A percentile compares a stretch with the other conserved stretches of the same genome.
Conservation (phyloP, 2,113 vertebrate species). For the Perca schrenkii region DNA sequence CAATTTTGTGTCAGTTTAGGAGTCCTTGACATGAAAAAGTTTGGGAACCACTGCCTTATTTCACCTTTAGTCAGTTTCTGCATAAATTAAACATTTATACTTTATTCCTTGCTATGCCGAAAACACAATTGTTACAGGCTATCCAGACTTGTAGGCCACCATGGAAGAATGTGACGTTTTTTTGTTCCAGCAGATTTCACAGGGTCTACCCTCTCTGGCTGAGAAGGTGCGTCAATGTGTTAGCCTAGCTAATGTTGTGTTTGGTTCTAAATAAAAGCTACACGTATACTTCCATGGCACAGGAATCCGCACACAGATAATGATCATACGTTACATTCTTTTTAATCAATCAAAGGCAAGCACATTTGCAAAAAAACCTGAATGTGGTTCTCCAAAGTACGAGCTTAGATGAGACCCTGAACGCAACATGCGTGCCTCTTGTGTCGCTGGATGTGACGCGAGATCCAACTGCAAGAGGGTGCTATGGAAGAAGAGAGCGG, state of each 20-base stretch:
- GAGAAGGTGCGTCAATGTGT: not conserved
- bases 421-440: slow-evolving; percentile 50
- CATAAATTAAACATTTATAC: not conserved
- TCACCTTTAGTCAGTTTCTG: not conserved
- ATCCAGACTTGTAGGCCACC: not conserved
- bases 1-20: too few species aligned
- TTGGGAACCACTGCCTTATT: not conserved
- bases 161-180: not conserved
- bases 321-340: not conserved
- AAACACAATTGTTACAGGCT: not conserved
- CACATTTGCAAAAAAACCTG: not conserved
- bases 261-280: not conserved
- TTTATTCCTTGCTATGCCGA: not conserved
- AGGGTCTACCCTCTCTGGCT: not conserved
- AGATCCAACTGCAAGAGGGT: slow-evolving; percentile 60
- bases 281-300: not conserved
- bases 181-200: not conserved
- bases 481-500: slow-evolving; percentile 48
- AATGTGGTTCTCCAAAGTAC: not conserved
- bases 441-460: slow-evolving; percentile 47
- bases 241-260: not conserved
- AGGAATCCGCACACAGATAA: not conserved
- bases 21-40: too few species aligned
- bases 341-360: not conserved
- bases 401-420: slow-evolving; percentile 44